A percentile compares a stretch with the other conserved stretches of the same genome.
phyloP scores from a whole-genome alignment of 2,888 invertebrate species.

The Ectobius pallidus region DNA sequence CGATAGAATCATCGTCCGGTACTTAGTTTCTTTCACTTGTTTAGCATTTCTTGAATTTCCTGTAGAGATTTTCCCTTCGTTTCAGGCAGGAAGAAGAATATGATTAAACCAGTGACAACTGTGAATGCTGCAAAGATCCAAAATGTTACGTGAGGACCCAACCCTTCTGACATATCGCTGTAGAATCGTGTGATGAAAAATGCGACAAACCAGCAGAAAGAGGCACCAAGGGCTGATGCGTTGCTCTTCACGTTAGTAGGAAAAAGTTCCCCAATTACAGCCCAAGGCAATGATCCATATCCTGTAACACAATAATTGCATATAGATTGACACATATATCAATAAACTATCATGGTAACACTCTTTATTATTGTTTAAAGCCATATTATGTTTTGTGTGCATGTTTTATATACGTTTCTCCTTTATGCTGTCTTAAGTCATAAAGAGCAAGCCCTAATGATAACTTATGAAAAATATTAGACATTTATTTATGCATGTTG shows the following conservation, averaged over 20 bases:
- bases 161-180: slow-evolving; percentile 59
- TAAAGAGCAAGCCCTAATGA: too few species aligned
- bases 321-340: too few species aligned
- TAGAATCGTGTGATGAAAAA: slow-evolving; percentile 79
- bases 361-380: too few species aligned
- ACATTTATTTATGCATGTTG: too few species aligned
- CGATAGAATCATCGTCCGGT: too few species aligned
- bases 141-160: slow-evolving; percentile 71
- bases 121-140: slow-evolving; percentile 73
- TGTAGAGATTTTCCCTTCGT: slow-evolving; percentile 87
- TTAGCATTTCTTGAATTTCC: slow-evolving; percentile 78
- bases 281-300: slow-evolving; percentile 82
- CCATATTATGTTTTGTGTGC: too few species aligned
- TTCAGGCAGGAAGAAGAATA: slow-evolving; percentile 78
- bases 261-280: slow-evolving; percentile 82
- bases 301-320: slow-evolving; percentile 55
- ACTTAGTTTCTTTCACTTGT: slow-evolving; percentile 53
- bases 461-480: too few species aligned
- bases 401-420: too few species aligned
- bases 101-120: slow-evolving; percentile 67
- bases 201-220: slow-evolving; percentile 76
- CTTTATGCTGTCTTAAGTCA: too few species aligned
- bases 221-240: slow-evolving; percentile 78
- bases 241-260: slow-evolving; percentile 77
- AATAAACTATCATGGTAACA: too few species aligned